Conservation (phyloP, 1,140 invertebrate genomes). For the Trinorchestia longiramus region DNA sequence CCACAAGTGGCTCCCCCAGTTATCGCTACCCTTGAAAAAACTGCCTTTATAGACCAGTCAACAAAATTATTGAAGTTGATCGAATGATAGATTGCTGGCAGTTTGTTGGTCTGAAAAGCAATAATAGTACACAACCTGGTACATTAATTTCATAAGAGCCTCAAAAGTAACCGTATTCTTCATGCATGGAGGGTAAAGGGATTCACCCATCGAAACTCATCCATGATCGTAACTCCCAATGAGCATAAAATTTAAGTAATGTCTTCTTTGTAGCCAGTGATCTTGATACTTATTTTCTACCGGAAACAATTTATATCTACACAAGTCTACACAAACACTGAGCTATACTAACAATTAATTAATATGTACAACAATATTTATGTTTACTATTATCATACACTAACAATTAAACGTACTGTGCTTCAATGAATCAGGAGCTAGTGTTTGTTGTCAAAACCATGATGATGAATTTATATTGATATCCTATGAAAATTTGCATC, state of each 20-base stretch:
- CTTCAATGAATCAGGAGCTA: no score
- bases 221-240: neutral
- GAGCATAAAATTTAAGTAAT: neutral
- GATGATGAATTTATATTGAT: no score
- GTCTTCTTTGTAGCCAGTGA: neutral
- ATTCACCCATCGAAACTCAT: neutral
- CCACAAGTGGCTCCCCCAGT: neutral
- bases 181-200: neutral
- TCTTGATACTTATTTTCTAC: neutral
- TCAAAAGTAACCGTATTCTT: neutral
- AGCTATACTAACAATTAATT: no score
- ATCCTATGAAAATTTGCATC: no score
- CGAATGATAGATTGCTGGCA: neutral
- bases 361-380: no score
- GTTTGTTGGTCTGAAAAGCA: neutral
- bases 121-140: neutral
- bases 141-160: neutral
- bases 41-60: neutral
- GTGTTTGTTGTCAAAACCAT: no score
- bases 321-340: no score
- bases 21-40: neutral
- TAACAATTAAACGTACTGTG: no score
- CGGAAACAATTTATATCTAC: neutral
- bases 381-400: no score
- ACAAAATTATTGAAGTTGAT: neutral